A percentile compares a stretch with the other conserved stretches of the same genome.
These are phyloP conservation scores for Amazonetta brasiliensis DNA, from an alignment of 2,797 vertebrate species.

Conservation along the genomic window DNA sequence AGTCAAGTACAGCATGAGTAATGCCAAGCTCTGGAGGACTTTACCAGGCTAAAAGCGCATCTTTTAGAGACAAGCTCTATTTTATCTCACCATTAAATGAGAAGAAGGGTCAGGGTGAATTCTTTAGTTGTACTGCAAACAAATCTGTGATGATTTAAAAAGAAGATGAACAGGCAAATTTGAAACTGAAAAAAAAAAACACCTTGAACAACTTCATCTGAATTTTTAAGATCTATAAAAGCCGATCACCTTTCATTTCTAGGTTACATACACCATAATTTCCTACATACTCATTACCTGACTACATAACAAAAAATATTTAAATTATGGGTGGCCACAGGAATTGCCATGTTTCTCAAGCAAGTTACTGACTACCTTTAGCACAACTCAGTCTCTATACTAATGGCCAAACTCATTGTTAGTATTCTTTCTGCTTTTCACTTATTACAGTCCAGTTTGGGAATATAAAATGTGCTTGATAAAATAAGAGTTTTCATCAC, in stretches of 20 bases:
- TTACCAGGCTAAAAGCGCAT: background rate
- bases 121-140: background rate
- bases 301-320: background rate
- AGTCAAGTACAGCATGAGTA: background rate
- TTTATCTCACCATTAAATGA: background rate
- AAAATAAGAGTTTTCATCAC: constrained; percentile 39
- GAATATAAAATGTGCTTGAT: background rate
- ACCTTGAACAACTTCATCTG: background rate
- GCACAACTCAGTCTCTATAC: background rate
- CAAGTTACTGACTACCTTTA: background rate
- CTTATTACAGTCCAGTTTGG: background rate
- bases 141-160: background rate
- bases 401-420: background rate
- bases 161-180: background rate
- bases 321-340: background rate
- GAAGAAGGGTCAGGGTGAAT: background rate
- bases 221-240: background rate
- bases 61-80: background rate
- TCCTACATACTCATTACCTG: background rate
- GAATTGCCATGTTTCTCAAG: background rate
- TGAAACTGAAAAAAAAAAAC: background rate
- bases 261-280: background rate
- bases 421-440: background rate
- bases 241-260: background rate
- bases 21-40: background rate